Evolutionary conservation across 2,888 invertebrate species (phyloP), one percentile per base, ranked within the genome.

Genomic region (Drosophila limbata): DNA sequence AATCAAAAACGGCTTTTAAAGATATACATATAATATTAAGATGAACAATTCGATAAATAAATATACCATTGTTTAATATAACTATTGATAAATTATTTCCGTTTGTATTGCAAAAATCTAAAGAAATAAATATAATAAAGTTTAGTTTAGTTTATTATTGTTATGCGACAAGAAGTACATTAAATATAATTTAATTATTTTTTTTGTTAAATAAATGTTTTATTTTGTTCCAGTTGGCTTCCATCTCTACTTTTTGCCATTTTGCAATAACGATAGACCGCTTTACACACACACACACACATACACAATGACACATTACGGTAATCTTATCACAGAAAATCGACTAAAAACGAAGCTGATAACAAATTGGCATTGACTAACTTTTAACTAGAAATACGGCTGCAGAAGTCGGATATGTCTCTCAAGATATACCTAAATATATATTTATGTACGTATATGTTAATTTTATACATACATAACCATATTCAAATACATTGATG

Each of bases 241-340:
- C n/a, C 21, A n/a, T 28, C 40, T 28, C 40, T 3, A 37, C 15
- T 45, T 37, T 11, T 60, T 60, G 31, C 47, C 47, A 70, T 67
- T 70, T 61, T 61, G 57, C 55, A 25, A 52, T 19, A 47, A 13
- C 33, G 40, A 15, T 47, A 48, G 52, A 37, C 13, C 19, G 28
- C 50, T 72, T 10, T n/a, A 28, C 35, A 39, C 44, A 21, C 40
- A 44, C 21, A 45, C 28, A 37, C 13, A 37, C 15, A 50, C 42
- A 19, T 11, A 33, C 17, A 45, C 37, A 15, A n/a, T 11, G 1
- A 11, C 39, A 25, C 13, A 17, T 28, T 10, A 33, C 9, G 40
- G 57, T 74, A 74, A 82, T 82, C 82, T 82, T 82, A 82, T 82
- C 82, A 74, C 17, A 48, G 33, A 62, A 69, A 66, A 80, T 78